Conservation (phyloP, 2,113 vertebrate genomes). For the Tupaia tana region DNA sequence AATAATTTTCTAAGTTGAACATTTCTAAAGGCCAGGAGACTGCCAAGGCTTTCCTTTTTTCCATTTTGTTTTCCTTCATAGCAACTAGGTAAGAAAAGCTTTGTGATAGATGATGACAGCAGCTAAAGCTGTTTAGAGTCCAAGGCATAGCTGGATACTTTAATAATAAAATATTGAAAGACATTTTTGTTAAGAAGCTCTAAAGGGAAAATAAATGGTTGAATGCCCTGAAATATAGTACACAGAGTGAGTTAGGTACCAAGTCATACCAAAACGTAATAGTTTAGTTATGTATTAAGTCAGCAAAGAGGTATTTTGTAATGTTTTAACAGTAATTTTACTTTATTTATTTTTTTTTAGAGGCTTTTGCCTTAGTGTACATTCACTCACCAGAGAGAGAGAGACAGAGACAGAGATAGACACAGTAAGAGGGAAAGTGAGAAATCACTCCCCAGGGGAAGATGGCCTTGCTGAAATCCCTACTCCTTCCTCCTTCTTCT, state of each 20-base stretch:
- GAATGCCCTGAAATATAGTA: neutral
- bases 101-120: neutral
- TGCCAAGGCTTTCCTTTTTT: neutral
- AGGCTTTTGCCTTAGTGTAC: too few relatives aligned
- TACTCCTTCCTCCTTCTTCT: too few relatives aligned
- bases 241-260: neutral
- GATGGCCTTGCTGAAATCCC: too few relatives aligned
- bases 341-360: too few relatives aligned
- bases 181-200: neutral
- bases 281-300: neutral
- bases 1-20: neutral
- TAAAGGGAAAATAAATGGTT: slow-evolving; percentile 25
- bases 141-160: neutral
- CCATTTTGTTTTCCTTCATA: neutral
- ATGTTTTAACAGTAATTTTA: neutral
- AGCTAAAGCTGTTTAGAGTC: neutral
- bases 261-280: slow-evolving; percentile 15
- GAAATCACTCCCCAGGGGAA: too few relatives aligned
- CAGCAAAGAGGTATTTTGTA: neutral
- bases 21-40: neutral
- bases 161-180: slow-evolving; percentile 10
- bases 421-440: too few relatives aligned
- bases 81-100: neutral
- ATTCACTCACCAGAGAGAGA: too few relatives aligned
- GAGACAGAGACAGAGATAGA: too few relatives aligned